phyloP scores from a whole-genome alignment of 1,140 invertebrate species.

The Helicoverpa armigera region DNA sequence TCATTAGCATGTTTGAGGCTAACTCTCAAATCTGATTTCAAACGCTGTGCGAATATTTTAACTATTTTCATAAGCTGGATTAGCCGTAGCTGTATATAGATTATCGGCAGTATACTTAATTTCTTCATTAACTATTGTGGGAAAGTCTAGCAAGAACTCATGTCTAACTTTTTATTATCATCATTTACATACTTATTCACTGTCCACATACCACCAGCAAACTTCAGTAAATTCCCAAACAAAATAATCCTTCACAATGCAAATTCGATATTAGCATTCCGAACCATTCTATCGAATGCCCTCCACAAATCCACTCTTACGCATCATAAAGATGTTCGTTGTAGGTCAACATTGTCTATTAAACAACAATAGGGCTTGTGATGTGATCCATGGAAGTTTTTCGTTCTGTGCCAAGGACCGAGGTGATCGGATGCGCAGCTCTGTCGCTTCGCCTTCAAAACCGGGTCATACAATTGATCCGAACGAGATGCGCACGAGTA shows the following conservation, averaged over 20 bases:
- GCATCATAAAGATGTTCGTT: conserved; percentile 57
- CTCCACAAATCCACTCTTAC: conserved; percentile 51
- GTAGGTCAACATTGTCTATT: conserved; percentile 69
- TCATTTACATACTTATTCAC: conserved; percentile 7
- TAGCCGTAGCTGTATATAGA: background rate
- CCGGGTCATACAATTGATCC: conserved; percentile 66
- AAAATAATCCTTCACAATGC: conserved; percentile 17
- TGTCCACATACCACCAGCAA: conserved; percentile 21
- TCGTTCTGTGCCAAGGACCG: conserved; percentile 76
- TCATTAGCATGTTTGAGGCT: background rate
- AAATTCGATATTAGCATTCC: conserved; percentile 43
- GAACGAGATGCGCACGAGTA: conserved; percentile 52
- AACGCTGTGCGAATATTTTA: too few species aligned
- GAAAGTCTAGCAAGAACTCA: background rate
- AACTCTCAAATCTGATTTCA: background rate
- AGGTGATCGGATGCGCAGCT: conserved; percentile 66
- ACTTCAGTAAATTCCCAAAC: background rate
- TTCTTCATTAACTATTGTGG: background rate
- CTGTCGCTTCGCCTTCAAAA: conserved; percentile 72
- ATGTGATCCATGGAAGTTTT: conserved; percentile 75
- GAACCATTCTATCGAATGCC: conserved; percentile 40
- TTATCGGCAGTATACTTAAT: background rate
- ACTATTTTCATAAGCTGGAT: too few species aligned
- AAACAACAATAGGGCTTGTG: conserved; percentile 74
- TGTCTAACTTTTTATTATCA: background rate